Conservation (phyloP, 2,113 vertebrate species). For the Macrotis lagotis region DNA sequence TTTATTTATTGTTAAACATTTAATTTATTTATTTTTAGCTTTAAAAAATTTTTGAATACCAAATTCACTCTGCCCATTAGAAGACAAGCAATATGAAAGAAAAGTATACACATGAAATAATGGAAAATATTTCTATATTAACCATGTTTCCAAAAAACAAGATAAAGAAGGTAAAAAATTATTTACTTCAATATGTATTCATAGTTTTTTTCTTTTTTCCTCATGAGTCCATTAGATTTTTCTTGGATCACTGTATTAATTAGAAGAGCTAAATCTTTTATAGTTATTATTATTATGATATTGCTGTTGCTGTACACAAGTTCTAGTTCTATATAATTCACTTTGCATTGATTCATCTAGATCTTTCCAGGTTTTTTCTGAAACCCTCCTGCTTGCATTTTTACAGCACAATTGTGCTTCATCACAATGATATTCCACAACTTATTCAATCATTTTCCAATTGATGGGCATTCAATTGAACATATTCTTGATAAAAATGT, state of each 20-base stretch:
- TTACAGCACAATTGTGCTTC: background rate
- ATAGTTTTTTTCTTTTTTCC: background rate
- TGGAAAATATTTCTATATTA: background rate
- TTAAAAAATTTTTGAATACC: background rate
- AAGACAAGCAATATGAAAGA: background rate
- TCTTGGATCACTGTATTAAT: background rate
- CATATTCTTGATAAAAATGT: background rate
- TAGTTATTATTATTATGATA: background rate
- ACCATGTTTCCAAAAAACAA: background rate
- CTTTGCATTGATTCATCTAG: background rate
- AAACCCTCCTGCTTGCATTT: background rate
- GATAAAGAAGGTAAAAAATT: background rate
- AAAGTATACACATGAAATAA: background rate
- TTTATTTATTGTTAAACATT: background rate
- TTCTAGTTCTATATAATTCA: background rate
- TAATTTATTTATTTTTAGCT: background rate
- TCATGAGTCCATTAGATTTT: background rate
- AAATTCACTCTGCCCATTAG: background rate
- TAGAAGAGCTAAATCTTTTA: background rate
- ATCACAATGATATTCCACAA: background rate
- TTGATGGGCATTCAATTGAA: background rate
- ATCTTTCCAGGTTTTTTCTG: background rate
- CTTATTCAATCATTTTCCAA: background rate
- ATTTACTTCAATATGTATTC: background rate
- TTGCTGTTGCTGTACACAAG: background rate